Conservation (phyloP, 2,113 vertebrate genomes). For the Rhinogobius similis region DNA sequence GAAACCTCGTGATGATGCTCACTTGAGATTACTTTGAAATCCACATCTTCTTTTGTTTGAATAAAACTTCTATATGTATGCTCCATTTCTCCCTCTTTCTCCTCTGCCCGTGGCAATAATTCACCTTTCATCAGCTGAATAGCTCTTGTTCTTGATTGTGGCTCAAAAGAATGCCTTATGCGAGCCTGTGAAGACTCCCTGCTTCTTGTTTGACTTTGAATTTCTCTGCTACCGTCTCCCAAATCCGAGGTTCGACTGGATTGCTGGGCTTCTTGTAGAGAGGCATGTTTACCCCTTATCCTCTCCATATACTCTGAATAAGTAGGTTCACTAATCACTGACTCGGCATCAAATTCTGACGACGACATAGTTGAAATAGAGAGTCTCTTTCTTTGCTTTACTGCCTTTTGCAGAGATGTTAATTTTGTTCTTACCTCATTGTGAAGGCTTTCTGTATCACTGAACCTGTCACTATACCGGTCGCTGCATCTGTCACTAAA, state of each 20-base stretch:
- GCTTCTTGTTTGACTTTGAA: constrained; percentile 54
- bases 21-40: constrained; percentile 33
- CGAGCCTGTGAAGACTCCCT: constrained; percentile 33
- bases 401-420: constrained; percentile 82
- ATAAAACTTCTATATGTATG: constrained; percentile 22
- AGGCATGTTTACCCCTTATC: constrained; percentile 64
- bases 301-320: constrained; percentile 73
- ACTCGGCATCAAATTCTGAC: constrained; percentile 79
- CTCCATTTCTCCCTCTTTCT: constrained; percentile 18
- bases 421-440: constrained; percentile 90
- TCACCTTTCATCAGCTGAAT: constrained; percentile 74
- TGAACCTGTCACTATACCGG: constrained; percentile 77
- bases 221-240: constrained; percentile 47
- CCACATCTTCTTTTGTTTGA: constrained; percentile 29
- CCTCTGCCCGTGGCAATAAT: constrained; percentile 25
- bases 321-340: constrained; percentile 74
- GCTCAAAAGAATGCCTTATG: constrained; percentile 75
- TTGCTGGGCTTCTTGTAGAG: constrained; percentile 64
- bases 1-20: constrained; percentile 18
- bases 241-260: constrained; percentile 50
- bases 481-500: constrained; percentile 79
- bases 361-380: constrained; percentile 78
- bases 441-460: constrained; percentile 85
- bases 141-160: constrained; percentile 74
- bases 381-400: constrained; percentile 83